Evolutionary conservation across 2,113 vertebrate species (phyloP).

Genomic region (Etheostoma spectabile): DNA sequence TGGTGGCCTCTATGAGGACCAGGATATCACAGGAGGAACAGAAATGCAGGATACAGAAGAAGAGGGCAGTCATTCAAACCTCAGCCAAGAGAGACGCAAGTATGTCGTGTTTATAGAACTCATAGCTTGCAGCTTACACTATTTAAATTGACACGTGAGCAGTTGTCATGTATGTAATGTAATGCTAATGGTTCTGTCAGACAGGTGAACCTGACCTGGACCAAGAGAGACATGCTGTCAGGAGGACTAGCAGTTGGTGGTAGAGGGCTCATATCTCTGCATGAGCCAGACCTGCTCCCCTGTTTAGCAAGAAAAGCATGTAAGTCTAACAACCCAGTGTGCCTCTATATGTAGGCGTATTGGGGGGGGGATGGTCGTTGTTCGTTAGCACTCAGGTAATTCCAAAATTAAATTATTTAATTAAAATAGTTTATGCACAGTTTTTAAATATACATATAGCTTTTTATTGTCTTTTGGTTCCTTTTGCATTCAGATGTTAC

Average conservation of each 20-base stretch:
- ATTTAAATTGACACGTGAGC: neutral
- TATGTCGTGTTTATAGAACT: conserved; percentile 50
- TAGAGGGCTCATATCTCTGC: conserved; percentile 53
- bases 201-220: conserved; percentile 77
- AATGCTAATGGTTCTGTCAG: conserved; percentile 50
- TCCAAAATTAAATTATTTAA: neutral
- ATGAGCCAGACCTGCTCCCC: conserved; percentile 57
- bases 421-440: neutral
- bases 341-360: neutral
- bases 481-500: neutral
- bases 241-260: conserved; percentile 51
- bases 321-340: conserved; percentile 56
- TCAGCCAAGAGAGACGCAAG: conserved; percentile 72
- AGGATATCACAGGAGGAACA: conserved; percentile 43
- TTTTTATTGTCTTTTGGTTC: neutral
- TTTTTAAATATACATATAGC: neutral
- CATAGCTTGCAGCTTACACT: no score
- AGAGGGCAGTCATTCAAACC: conserved; percentile 54
- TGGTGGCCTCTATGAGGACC: conserved; percentile 60
- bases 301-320: conserved; percentile 77
- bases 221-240: conserved; percentile 68
- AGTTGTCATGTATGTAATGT: neutral
- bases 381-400: neutral
- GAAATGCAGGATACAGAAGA: conserved; percentile 61
- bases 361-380: neutral